Evolutionary conservation across 2,888 invertebrate species (phyloP).

Genomic region (Xylophagus ater): DNA sequence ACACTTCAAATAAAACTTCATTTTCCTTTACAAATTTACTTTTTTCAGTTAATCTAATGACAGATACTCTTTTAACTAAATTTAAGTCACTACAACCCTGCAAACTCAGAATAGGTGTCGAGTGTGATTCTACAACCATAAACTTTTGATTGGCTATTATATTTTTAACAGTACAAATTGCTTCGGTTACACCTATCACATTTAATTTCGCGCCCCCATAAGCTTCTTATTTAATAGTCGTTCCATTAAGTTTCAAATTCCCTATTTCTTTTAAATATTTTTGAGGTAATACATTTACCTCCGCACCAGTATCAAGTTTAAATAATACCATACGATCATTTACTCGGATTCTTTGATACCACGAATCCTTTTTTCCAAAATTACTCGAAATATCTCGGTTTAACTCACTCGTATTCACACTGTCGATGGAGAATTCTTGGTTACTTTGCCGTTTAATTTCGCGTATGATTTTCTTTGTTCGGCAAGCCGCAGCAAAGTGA

Average conservation of each 20-base stretch:
- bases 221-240: background rate
- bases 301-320: constrained; percentile 8
- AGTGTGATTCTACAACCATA: background rate
- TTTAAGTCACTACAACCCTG: no score
- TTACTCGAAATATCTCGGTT: no score
- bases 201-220: background rate
- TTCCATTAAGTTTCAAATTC: background rate
- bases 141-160: background rate
- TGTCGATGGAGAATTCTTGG: no score
- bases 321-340: background rate
- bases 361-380: no score
- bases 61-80: no score
- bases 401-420: no score
- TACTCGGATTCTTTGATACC: constrained; percentile 1
- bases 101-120: constrained; percentile 4
- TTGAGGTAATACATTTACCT: constrained; percentile 5
- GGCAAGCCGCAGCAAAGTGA: no score
- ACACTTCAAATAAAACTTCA: no score
- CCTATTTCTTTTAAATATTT: background rate
- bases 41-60: no score
- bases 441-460: no score
- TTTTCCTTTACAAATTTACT: no score
- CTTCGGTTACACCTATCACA: background rate
- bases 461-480: no score
- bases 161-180: constrained; percentile 1